These are phyloP conservation scores for Pangasius larnaudii DNA, from an alignment of 2,797 vertebrate genomes.

Conservation along the genomic window DNA sequence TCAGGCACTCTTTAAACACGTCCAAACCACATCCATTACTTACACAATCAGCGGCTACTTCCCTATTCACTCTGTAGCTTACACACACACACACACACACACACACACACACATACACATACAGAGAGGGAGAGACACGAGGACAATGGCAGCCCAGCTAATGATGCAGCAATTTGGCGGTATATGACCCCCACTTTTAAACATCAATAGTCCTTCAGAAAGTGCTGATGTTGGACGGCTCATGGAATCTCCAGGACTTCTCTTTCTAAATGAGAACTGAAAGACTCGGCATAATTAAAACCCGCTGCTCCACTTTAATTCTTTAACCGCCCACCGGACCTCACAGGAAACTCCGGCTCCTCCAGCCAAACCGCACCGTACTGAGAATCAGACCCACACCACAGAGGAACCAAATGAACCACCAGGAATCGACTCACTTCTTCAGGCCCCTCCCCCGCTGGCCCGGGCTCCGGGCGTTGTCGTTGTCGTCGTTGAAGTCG, in stretches of 20 bases:
- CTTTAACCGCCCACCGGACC: neutral
- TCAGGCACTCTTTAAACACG: constrained; percentile 1
- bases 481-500: constrained; percentile 64
- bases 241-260: neutral
- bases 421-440: constrained; percentile 77
- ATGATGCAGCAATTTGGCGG: neutral
- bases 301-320: neutral
- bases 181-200: neutral
- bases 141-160: neutral
- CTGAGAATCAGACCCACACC: neutral
- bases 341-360: neutral
- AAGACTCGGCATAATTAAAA: neutral
- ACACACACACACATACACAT: neutral
- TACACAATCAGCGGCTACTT: constrained; percentile 7
- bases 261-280: neutral
- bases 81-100: neutral
- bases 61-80: constrained; percentile 2
- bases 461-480: constrained; percentile 71
- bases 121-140: neutral
- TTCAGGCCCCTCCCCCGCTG: constrained; percentile 71
- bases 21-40: constrained; percentile 35
- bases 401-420: neutral
- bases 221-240: neutral
- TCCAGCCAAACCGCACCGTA: neutral
- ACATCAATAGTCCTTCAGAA: neutral